Percentiles rank a stretch among this genome's conserved stretches.
These are phyloP conservation scores for Gambusia holbrooki DNA, from an alignment of 2,113 vertebrate genomes.

Conservation along the genomic window DNA sequence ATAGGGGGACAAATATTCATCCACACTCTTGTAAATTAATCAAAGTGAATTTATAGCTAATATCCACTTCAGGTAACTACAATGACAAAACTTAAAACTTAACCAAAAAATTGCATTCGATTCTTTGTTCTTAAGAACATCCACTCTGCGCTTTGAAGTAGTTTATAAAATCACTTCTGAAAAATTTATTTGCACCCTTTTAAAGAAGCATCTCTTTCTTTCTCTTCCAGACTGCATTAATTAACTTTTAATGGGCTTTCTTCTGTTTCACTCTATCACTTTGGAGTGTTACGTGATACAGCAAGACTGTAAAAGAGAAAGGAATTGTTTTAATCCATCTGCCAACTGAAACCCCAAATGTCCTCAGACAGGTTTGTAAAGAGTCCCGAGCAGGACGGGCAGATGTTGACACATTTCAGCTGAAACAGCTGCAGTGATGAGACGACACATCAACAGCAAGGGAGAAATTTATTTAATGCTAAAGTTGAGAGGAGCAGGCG, in stretches of 20 bases:
- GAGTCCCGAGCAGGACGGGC: background rate
- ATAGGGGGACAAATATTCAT: too few species aligned
- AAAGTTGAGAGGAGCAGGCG: background rate
- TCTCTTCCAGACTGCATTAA: background rate
- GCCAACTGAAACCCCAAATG: background rate
- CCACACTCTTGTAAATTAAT: background rate
- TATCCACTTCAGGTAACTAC: background rate
- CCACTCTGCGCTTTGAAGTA: background rate
- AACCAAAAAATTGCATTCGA: background rate
- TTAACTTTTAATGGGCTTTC: slow-evolving; percentile 41
- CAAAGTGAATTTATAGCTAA: background rate
- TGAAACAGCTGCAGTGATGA: background rate
- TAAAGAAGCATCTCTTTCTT: background rate
- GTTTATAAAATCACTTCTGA: background rate
- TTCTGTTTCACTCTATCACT: slow-evolving; percentile 15
- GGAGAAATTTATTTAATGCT: background rate
- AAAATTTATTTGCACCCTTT: slow-evolving; percentile 21
- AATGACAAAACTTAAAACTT: background rate
- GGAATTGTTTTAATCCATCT: slow-evolving; percentile 36
- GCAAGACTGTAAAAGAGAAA: slow-evolving; percentile 30
- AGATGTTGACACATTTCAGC: slow-evolving; percentile 18
- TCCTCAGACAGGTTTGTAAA: slow-evolving; percentile 3
- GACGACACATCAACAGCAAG: background rate
- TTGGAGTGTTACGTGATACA: slow-evolving; percentile 33
- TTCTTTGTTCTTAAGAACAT: too few species aligned